Evolutionary conservation across 1,140 invertebrate genomes (phyloP).

Genomic region (Trichonephila clavipes): DNA sequence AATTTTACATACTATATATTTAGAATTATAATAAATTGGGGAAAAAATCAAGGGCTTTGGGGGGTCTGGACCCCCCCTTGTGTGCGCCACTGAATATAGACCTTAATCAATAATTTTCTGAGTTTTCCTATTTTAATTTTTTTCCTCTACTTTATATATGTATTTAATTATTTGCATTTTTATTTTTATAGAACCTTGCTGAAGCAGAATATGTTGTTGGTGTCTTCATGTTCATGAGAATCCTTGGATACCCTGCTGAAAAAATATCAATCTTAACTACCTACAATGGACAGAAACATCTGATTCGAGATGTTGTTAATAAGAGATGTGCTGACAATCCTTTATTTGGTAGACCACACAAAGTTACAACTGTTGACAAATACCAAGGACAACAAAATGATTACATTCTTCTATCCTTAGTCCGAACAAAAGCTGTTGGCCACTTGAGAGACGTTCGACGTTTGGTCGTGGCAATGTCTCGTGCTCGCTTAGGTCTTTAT

Average conservation of each 20-base stretch:
- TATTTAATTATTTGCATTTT: not conserved
- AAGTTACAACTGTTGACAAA: slow-evolving; percentile 97
- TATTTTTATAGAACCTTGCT: slow-evolving; percentile 90
- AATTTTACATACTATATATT: no score
- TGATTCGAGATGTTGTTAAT: slow-evolving; percentile 97
- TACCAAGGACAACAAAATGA: slow-evolving; percentile 99
- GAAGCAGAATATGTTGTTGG: slow-evolving; percentile 99
- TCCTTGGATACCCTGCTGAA: slow-evolving; percentile 97
- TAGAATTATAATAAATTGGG: no score
- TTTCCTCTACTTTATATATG: no score
- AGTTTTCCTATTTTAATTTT: no score
- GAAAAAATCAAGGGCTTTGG: no score
- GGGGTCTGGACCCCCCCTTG: no score
- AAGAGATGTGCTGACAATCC: slow-evolving; percentile 97
- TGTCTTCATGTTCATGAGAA: slow-evolving; percentile 99
- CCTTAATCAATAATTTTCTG: no score
- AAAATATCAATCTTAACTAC: slow-evolving; percentile 99
- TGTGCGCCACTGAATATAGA: no score
- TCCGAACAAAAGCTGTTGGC: slow-evolving; percentile 97
- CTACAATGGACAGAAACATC: slow-evolving; percentile 99
- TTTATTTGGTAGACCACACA: slow-evolving; percentile 96
- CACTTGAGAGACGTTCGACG: slow-evolving; percentile 97
- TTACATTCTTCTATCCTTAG: slow-evolving; percentile 97
- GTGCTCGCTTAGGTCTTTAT: slow-evolving; percentile 98
- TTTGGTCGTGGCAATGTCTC: slow-evolving; percentile 98